phyloP scores from a whole-genome alignment of 2,888 invertebrate genomes.

The Hetaerina titia region DNA sequence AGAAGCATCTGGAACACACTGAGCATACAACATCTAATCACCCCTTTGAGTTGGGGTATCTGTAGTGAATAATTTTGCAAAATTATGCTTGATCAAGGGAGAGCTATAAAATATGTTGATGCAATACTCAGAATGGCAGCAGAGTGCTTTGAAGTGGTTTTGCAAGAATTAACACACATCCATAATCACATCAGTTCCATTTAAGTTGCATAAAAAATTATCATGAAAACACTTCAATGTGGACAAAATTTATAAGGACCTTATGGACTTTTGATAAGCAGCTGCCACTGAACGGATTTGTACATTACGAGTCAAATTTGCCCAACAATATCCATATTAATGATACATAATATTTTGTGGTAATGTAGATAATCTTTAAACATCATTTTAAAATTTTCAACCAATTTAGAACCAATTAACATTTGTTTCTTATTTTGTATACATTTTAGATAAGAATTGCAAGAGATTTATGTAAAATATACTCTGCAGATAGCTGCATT shows the following conservation, averaged over 20 bases:
- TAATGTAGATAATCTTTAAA: background rate
- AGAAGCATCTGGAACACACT: background rate
- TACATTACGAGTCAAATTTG: background rate
- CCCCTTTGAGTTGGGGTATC: background rate
- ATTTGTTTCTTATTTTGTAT: constrained; percentile 7
- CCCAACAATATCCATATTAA: background rate
- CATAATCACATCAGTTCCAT: background rate
- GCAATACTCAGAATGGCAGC: background rate
- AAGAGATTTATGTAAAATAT: constrained; percentile 4
- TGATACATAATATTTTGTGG: background rate
- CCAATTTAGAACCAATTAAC: background rate
- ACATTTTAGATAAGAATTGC: background rate
- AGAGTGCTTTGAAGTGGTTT: background rate
- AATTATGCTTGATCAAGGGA: background rate
- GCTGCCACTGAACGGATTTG: background rate
- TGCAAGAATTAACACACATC: background rate
- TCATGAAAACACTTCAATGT: background rate
- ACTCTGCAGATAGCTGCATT: background rate
- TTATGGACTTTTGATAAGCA: background rate
- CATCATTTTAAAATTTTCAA: background rate
- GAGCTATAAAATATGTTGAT: background rate
- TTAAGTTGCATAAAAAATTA: background rate
- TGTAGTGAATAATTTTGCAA: background rate
- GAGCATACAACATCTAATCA: background rate
- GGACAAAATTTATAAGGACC: background rate